phyloP scores from a whole-genome alignment of 2,113 vertebrate species.

The Tursiops truncatus region DNA sequence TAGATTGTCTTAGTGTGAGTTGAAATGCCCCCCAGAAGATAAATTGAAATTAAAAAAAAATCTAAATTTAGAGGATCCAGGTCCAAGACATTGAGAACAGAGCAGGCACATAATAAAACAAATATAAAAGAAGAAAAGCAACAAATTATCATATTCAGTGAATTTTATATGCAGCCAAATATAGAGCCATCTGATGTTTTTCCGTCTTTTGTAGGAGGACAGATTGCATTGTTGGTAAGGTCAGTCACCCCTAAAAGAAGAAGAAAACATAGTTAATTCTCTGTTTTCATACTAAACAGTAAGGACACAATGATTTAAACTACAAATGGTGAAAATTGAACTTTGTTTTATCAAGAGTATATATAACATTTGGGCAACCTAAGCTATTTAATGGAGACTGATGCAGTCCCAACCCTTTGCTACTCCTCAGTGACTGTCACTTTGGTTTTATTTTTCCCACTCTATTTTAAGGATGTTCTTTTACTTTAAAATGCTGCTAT shows the following conservation, averaged over 20 bases:
- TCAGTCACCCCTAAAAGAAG: background rate
- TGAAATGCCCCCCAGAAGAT: background rate
- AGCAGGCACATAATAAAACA: background rate
- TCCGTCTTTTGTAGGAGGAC: background rate
- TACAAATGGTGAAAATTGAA: background rate
- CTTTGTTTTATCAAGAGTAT: background rate
- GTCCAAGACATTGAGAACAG: background rate
- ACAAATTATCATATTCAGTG: background rate
- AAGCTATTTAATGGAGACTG: background rate
- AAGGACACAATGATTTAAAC: background rate
- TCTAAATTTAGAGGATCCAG: background rate
- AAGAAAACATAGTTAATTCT: background rate
- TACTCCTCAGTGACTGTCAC: background rate
- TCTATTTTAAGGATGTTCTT: background rate
- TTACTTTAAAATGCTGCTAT: background rate
- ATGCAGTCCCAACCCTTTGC: background rate
- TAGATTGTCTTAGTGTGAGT: background rate
- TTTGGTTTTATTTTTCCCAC: background rate
- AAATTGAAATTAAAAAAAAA: background rate
- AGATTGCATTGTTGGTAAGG: background rate
- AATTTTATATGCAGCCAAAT: background rate
- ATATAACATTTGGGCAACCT: background rate
- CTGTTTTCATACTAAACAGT: background rate
- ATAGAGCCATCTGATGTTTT: background rate
- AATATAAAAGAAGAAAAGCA: background rate